Conservation (phyloP, 1,140 invertebrate species). For the Heterodera schachtii region DNA sequence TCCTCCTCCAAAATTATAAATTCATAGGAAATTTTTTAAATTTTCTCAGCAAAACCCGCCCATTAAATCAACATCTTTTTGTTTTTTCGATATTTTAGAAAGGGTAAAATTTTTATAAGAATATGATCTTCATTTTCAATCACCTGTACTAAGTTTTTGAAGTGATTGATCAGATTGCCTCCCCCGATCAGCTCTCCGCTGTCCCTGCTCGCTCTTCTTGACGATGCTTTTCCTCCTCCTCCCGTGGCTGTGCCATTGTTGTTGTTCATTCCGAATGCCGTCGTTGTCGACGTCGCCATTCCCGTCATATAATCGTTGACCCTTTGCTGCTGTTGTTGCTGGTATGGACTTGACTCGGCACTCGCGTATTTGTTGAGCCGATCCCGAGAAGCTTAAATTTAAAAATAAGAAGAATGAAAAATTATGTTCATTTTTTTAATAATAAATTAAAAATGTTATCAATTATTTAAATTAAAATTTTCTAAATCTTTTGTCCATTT, state of each 20-base stretch:
- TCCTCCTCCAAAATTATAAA: no score
- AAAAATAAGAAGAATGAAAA: background rate
- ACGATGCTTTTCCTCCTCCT: constrained; percentile 5
- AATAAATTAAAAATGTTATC: no score
- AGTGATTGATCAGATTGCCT: constrained; percentile 26
- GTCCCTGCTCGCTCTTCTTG: constrained; percentile 21
- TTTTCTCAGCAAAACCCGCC: background rate
- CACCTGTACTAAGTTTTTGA: constrained; percentile 25
- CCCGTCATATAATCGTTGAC: background rate
- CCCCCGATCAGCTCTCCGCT: constrained; percentile 15
- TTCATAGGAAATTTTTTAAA: background rate
- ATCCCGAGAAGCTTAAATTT: background rate
- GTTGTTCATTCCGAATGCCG: no score
- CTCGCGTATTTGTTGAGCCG: constrained; percentile 26
- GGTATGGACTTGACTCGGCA: constrained; percentile 12
- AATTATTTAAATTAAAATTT: no score
- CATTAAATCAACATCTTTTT: no score
- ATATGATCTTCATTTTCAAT: background rate
- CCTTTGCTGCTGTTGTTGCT: constrained; percentile 18
- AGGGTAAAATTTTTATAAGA: no score
- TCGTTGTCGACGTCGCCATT: background rate
- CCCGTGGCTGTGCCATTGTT: background rate
- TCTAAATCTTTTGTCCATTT: no score
- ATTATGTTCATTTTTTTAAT: no score
- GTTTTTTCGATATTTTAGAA: no score